Conservation (phyloP, 2,797 vertebrate species). For the Enteromius unitaeniatus region DNA sequence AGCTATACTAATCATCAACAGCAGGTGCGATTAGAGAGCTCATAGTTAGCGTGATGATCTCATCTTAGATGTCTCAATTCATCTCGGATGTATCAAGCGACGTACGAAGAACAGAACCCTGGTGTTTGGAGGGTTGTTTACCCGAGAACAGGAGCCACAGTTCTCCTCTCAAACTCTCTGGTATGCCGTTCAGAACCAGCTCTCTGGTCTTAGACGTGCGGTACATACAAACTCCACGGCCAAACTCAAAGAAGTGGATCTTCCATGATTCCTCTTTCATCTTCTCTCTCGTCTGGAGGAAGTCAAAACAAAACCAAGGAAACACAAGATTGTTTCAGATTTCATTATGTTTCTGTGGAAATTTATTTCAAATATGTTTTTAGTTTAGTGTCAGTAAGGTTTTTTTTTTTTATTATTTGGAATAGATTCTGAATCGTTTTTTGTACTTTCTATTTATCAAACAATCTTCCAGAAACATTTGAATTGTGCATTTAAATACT, state of each 20-base stretch:
- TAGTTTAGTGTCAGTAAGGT: neutral
- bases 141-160: slow-evolving; percentile 98
- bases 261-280: slow-evolving; percentile 98
- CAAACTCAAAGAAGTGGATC: slow-evolving; percentile 97
- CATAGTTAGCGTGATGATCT: too few relatives aligned
- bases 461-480: neutral
- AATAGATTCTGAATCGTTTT: too few relatives aligned
- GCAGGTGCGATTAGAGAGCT: too few relatives aligned
- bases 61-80: too few relatives aligned
- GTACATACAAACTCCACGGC: slow-evolving; percentile 97
- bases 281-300: slow-evolving; percentile 89
- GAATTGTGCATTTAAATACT: neutral
- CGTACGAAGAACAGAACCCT: neutral
- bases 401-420: neutral
- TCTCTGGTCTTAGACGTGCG: slow-evolving; percentile 90
- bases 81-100: too few relatives aligned
- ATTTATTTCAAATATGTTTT: neutral
- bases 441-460: neutral
- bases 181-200: slow-evolving; percentile 92
- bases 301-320: neutral
- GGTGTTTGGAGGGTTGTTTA: slow-evolving; percentile 57
- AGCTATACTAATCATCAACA: too few relatives aligned
- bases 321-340: neutral
- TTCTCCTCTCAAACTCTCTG: slow-evolving; percentile 90
- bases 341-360: neutral